These are phyloP conservation scores for Escarpia spicata DNA, from an alignment of 2,888 invertebrate species.

Conservation along the genomic window DNA sequence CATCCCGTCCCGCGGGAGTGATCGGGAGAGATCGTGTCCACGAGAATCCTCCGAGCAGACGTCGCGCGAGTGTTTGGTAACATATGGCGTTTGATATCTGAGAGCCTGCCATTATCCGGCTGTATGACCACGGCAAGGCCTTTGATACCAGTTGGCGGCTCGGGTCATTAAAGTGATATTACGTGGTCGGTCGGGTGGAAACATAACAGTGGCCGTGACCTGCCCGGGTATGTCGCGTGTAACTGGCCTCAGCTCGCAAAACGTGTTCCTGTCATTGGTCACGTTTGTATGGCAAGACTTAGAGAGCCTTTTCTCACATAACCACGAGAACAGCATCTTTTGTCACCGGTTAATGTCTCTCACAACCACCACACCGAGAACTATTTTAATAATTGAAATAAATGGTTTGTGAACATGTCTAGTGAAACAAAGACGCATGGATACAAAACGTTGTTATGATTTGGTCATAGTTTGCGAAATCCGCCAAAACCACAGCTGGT, in stretches of 20 bases:
- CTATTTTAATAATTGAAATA: background rate
- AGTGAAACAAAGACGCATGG: background rate
- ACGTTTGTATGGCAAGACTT: background rate
- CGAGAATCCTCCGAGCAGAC: background rate
- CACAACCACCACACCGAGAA: background rate
- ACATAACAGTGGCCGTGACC: background rate
- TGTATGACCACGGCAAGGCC: background rate
- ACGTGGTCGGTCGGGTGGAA: background rate
- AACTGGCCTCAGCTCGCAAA: background rate
- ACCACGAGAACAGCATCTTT: background rate
- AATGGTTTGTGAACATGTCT: background rate
- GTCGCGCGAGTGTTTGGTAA: background rate
- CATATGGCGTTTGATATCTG: constrained; percentile 13
- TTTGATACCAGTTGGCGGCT: background rate
- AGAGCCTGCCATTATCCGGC: background rate
- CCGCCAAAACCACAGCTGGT: background rate
- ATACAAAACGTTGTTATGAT: background rate
- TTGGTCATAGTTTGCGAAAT: background rate
- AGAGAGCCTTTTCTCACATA: background rate
- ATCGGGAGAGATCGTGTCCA: background rate
- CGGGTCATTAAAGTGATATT: background rate
- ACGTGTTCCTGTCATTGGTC: background rate
- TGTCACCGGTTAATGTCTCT: background rate
- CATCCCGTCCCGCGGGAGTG: background rate
- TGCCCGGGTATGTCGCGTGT: background rate